Evolutionary conservation across 2,797 vertebrate genomes (phyloP).

Genomic region (Orestias chungarensis): DNA sequence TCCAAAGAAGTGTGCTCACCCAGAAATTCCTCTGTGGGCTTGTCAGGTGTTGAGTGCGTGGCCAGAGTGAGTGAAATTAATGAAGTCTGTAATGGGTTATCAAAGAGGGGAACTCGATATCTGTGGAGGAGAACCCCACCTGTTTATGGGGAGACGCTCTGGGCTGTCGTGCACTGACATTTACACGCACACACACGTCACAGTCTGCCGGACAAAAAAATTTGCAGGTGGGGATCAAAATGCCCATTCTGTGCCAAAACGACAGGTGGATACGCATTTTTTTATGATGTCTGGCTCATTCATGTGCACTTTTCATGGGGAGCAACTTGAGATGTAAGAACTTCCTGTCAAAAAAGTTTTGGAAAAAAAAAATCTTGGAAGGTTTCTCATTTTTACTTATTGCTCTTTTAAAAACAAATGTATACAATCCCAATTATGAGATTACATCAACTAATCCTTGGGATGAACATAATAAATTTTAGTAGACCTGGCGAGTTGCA

Average conservation of each 20-base stretch:
- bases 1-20: constrained; percentile 68
- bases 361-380: constrained; percentile 43
- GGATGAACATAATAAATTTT: background rate
- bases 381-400: background rate
- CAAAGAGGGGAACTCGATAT: constrained; percentile 80
- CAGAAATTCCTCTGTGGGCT: constrained; percentile 69
- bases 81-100: constrained; percentile 80
- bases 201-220: constrained; percentile 58
- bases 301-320: constrained; percentile 62
- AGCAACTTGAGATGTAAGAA: constrained; percentile 79
- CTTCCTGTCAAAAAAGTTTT: constrained; percentile 61
- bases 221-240: constrained; percentile 82
- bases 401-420: background rate
- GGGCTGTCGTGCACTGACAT: constrained; percentile 23
- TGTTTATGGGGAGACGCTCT: constrained; percentile 73
- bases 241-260: constrained; percentile 65
- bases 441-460: background rate
- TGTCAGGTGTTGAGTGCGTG: constrained; percentile 66
- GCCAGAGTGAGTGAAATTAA: constrained; percentile 74
- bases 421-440: background rate
- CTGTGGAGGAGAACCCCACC: constrained; percentile 75
- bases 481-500: background rate
- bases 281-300: constrained; percentile 80
- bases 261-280: constrained; percentile 82
- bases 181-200: constrained; percentile 21